These are phyloP conservation scores for Odontocolon sp. DNA, from an alignment of 2,888 invertebrate species.

Conservation along the genomic window DNA sequence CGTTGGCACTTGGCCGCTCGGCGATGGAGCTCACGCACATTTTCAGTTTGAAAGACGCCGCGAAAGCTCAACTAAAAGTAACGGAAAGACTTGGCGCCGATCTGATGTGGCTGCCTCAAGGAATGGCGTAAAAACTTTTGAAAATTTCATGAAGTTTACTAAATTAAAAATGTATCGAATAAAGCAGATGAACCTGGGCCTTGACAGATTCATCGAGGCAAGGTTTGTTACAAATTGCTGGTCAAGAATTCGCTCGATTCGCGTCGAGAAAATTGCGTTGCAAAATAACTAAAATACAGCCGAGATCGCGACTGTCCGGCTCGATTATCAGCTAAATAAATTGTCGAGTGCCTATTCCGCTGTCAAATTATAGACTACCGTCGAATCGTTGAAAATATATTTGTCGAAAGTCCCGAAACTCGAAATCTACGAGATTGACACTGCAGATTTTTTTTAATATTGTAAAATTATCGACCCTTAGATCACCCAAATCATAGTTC, in stretches of 20 bases:
- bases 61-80: conserved; percentile 92
- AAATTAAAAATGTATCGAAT: conserved; percentile 43
- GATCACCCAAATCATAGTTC: conserved; percentile 30
- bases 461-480: no score
- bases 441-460: background rate
- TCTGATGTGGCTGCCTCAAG: conserved; percentile 71
- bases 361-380: conserved; percentile 28
- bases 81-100: conserved; percentile 88
- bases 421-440: conserved; percentile 11
- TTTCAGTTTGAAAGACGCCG: conserved; percentile 94
- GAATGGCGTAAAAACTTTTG: conserved; percentile 56
- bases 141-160: conserved; percentile 10
- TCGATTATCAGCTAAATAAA: conserved; percentile 23
- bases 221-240: conserved; percentile 1
- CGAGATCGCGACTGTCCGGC: background rate
- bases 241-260: conserved; percentile 29
- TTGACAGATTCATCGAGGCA: conserved; percentile 9
- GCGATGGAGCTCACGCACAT: conserved; percentile 95
- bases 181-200: conserved; percentile 31
- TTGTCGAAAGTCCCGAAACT: no score
- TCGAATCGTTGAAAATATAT: conserved; percentile 12
- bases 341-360: conserved; percentile 54
- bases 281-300: background rate
- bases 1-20: conserved; percentile 92
- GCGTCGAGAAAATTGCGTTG: conserved; percentile 12